Evolutionary conservation across 2,113 vertebrate species (phyloP).

Genomic region (Sinocyclocheilus anophthalmus): DNA sequence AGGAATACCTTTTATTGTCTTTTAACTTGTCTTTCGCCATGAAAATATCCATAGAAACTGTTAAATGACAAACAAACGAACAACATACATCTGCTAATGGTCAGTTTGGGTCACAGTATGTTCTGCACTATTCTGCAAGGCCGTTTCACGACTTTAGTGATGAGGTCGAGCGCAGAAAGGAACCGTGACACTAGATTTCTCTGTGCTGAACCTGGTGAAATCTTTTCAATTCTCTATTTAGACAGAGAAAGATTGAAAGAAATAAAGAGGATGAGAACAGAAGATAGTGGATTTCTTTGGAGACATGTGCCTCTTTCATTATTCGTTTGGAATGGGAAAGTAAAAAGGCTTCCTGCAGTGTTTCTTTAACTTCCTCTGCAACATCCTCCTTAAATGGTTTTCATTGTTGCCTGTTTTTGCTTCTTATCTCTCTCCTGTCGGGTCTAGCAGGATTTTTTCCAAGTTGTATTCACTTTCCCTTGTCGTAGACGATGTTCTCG

Average conservation of each 20-base stretch:
- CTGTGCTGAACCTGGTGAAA: not conserved
- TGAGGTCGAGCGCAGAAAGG: not conserved
- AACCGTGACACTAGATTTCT: constrained; percentile 8
- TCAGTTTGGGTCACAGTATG: constrained; percentile 7
- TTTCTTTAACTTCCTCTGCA: not conserved
- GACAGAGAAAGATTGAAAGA: not conserved
- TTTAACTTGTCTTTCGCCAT: too few relatives aligned
- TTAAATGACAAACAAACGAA: not conserved
- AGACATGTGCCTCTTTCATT: not conserved
- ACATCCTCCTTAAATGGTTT: not conserved
- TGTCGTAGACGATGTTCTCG: not conserved
- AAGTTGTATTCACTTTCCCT: not conserved
- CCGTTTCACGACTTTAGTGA: not conserved
- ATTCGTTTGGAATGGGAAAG: not conserved
- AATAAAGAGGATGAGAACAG: not conserved
- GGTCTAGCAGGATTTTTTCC: not conserved
- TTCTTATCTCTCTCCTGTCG: not conserved
- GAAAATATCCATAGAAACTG: not conserved
- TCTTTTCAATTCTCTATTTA: not conserved
- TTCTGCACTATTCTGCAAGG: not conserved
- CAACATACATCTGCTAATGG: not conserved
- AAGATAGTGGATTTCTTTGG: not conserved
- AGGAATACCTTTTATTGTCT: not conserved
- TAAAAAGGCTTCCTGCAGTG: not conserved
- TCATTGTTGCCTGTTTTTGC: not conserved